These are phyloP conservation scores for Maylandia zebra DNA, from an alignment of 2,113 vertebrate species.

Conservation along the genomic window DNA sequence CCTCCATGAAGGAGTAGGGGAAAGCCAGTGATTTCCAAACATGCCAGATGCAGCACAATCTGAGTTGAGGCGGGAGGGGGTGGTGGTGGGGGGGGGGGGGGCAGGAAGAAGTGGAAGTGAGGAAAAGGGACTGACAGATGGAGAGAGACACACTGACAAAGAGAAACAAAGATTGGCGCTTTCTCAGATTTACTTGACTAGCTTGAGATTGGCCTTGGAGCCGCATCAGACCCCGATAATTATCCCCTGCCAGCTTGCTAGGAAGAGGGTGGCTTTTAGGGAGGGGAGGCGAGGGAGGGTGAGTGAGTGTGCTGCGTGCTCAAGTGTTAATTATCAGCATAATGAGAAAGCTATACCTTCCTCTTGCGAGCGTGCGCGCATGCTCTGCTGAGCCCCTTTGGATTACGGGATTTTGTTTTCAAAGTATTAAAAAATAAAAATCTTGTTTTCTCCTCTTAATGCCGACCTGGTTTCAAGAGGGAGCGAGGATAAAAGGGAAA, in stretches of 20 bases:
- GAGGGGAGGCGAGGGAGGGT: background rate
- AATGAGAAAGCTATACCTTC: conserved; percentile 10
- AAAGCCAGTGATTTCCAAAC: conserved; percentile 48
- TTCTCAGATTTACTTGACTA: conserved; percentile 4
- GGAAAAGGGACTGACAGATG: conserved; percentile 21
- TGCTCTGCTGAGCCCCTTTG: background rate
- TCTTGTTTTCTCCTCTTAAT: background rate
- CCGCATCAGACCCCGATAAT: conserved; percentile 37
- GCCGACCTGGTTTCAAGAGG: background rate
- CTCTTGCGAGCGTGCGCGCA: background rate
- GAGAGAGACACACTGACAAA: conserved; percentile 17
- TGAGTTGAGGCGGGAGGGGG: background rate
- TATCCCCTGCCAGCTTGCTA: conserved; percentile 38
- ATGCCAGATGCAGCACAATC: conserved; percentile 33
- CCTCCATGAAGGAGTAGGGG: conserved; percentile 53
- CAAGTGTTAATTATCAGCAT: conserved; percentile 41
- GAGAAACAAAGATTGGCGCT: conserved; percentile 3
- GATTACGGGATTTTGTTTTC: background rate
- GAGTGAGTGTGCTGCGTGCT: background rate
- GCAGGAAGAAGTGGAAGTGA: background rate
- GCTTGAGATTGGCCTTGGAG: conserved; percentile 27
- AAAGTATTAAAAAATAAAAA: conserved; percentile 3
- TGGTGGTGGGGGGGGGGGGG: background rate
- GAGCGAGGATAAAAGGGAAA: conserved; percentile 19
- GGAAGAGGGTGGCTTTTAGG: conserved; percentile 3